A percentile compares a stretch with the other conserved stretches of the same genome.
Evolutionary conservation across 2,113 vertebrate genomes (phyloP).

Genomic region (Xiphophorus couchianus): DNA sequence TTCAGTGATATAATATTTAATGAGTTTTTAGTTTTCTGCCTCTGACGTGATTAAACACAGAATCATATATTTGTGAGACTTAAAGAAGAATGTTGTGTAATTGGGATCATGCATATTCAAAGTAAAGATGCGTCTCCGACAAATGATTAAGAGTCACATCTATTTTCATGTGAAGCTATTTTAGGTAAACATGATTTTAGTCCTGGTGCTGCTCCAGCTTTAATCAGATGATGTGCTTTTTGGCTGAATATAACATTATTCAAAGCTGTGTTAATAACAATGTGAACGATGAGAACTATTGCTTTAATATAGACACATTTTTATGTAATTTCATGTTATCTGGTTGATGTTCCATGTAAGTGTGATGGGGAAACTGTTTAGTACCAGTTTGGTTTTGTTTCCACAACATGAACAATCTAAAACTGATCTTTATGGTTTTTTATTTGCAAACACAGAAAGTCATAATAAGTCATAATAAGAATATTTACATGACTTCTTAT

Average conservation of each 20-base stretch:
- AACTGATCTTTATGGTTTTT: no score
- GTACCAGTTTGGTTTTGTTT: no score
- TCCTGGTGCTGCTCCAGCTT: not conserved
- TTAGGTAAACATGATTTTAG: not conserved
- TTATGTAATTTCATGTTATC: not conserved
- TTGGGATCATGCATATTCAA: not conserved
- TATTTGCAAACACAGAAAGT: not conserved
- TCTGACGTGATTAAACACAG: not conserved
- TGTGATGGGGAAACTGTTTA: not conserved
- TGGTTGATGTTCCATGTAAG: not conserved
- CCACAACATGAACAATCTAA: no score
- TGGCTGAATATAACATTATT: no score
- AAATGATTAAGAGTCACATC: not conserved
- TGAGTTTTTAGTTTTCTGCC: not conserved
- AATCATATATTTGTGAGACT: not conserved
- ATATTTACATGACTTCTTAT: no score
- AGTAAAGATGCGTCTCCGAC: not conserved
- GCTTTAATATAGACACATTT: not conserved
- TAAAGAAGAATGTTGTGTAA: not conserved
- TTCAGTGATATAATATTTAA: not conserved
- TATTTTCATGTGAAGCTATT: not conserved
- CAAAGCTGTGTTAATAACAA: not conserved
- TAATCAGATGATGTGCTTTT: no score
- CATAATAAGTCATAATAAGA: not conserved
- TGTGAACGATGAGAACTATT: not conserved